Base-by-base conservation (phyloP, 2,113 vertebrate species). In the Oncorhynchus masou region DNA sequence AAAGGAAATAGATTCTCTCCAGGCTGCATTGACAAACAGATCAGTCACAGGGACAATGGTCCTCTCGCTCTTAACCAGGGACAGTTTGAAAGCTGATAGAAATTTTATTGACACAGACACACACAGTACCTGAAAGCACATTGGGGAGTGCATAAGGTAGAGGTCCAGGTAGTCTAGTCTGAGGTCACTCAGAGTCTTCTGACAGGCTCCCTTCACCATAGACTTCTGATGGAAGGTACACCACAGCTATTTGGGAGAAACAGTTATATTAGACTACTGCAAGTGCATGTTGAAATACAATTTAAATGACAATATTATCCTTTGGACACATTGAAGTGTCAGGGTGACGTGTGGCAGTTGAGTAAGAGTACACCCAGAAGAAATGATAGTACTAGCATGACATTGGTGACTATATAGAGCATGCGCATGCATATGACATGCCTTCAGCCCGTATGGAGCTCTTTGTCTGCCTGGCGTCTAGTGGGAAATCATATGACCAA, bases 101-200 rank as follows among this genome's bases (percentile, higher is more conserved):
- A 0, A 31, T 68, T 15, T 19, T 68, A 71, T 12, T 54, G 22
- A 57, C 70, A 25, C 15, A 27, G 7, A 54, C 22, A 49, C 69
- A 60, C 7, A 60, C 16, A 69, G 64, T 29, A 93, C 91, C 96
- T 97, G 95, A 13, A 91, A 90, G 4, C 96, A 95, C 1, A 94
- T 51, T 0, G 96, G 96, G 91, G 92, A 96, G 74, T 98, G 97
- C 34, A 98, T 91, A 13, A 98, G 94, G 85, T 97, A 98, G 24
- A 98, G 95, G 76, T 98, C 95, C 92, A 98, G 34, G 82, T 95
- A 96, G 84, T 95, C 95, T 87, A 97, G 81, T 68, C 94, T 94
- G 77, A 97, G 85, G 77, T 88, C 91, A 0, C 75, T 71, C 4
- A 97, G 94, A 0, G 95, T 95, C 85, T 95, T 95, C 90, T 96